phyloP scores from a whole-genome alignment of 1,140 invertebrate species.

The Tachypleus tridentatus region DNA sequence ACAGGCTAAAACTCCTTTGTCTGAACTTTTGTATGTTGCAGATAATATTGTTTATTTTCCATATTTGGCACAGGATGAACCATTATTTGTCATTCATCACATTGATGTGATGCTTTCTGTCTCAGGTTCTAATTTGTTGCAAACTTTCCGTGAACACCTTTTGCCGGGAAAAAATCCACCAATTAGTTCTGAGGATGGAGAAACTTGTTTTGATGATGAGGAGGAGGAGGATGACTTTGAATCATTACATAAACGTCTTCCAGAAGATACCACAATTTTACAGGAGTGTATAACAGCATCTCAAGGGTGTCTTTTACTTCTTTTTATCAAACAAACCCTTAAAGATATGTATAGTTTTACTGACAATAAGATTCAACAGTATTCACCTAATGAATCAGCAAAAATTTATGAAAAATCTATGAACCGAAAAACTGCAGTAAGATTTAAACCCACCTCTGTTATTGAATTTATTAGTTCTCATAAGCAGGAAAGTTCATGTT shows the following conservation, averaged over 20 bases:
- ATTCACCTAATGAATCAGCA: constrained; percentile 85
- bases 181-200: constrained; percentile 64
- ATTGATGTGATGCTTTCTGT: constrained; percentile 89
- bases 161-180: constrained; percentile 16
- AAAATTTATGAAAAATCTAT: constrained; percentile 94
- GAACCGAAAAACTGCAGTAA: constrained; percentile 57
- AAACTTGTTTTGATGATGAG: constrained; percentile 65
- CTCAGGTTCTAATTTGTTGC: constrained; percentile 32
- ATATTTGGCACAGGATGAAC: constrained; percentile 95
- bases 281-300: constrained; percentile 75
- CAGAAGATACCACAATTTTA: constrained; percentile 57
- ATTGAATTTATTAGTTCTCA: constrained; percentile 51
- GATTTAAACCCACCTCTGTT: constrained; percentile 78
- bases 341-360: constrained; percentile 91
- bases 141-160: constrained; percentile 30
- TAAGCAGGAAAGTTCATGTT: constrained; percentile 35
- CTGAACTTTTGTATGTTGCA: constrained; percentile 89
- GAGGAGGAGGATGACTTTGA: constrained; percentile 80
- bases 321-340: constrained; percentile 84
- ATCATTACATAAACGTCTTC: constrained; percentile 56
- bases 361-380: constrained; percentile 88
- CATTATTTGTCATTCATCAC: constrained; percentile 95
- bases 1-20: constrained; percentile 51
- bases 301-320: constrained; percentile 82
- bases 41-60: constrained; percentile 98